Evolutionary conservation across 2,797 vertebrate species (phyloP).

Genomic region (Pagetopsis macropterus): DNA sequence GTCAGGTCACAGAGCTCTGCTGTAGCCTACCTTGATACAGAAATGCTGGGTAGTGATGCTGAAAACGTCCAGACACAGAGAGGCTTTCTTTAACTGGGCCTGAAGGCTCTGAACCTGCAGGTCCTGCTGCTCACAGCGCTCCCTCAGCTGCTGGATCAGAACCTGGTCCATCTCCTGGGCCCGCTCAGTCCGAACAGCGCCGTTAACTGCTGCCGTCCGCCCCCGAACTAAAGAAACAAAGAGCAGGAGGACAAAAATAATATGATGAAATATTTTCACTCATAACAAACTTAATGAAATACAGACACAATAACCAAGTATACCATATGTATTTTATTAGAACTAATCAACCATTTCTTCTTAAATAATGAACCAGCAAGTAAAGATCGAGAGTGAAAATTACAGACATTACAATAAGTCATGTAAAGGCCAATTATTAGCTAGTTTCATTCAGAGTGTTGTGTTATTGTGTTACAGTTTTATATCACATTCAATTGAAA

Average conservation of each 20-base stretch:
- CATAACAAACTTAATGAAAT: neutral
- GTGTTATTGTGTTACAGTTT: neutral
- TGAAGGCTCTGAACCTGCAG: conserved; percentile 83
- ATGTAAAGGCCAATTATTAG: neutral
- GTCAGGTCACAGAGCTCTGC: neutral
- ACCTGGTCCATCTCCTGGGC: conserved; percentile 76
- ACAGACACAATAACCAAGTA: neutral
- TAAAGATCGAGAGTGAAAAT: neutral
- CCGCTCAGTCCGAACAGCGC: conserved; percentile 52
- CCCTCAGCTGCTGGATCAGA: conserved; percentile 86
- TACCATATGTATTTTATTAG: no score
- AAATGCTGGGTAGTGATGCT: conserved; percentile 92
- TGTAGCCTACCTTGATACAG: conserved; percentile 86
- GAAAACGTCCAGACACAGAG: conserved; percentile 88
- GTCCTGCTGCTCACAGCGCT: conserved; percentile 88
- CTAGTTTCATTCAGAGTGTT: no score
- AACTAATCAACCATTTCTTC: no score
- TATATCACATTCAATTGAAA: neutral
- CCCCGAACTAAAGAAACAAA: conserved; percentile 49
- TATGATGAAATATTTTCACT: conserved; percentile 6
- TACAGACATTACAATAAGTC: no score
- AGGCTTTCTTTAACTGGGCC: conserved; percentile 85
- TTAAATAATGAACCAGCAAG: no score
- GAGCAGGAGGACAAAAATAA: neutral
- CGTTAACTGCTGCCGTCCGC: conserved; percentile 18